Percentiles rank a stretch among this genome's conserved stretches.
Conservation (phyloP, 2,888 invertebrate species). For the Aquatica leii region DNA sequence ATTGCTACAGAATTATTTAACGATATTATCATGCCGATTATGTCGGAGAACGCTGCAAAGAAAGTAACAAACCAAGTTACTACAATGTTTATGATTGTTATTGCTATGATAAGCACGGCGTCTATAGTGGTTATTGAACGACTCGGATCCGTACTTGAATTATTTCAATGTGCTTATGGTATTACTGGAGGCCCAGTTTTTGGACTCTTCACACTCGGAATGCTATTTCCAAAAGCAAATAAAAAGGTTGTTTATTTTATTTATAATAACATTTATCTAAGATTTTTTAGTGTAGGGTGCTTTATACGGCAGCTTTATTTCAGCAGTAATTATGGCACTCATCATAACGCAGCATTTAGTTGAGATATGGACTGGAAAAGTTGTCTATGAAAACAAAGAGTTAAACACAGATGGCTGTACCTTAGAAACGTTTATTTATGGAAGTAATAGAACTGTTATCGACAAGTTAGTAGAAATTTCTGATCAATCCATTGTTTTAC, state of each 20-base stretch:
- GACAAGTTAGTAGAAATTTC: too few relatives aligned
- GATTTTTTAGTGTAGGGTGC: conserved; percentile 1
- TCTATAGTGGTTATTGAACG: conserved; percentile 67
- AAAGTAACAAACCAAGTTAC: conserved; percentile 65
- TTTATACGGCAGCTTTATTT: background rate
- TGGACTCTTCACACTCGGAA: conserved; percentile 72
- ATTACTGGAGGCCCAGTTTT: conserved; percentile 72
- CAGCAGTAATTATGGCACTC: background rate
- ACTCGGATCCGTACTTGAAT: conserved; percentile 72
- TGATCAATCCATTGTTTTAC: too few relatives aligned
- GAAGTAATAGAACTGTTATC: too few relatives aligned
- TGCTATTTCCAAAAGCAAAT: conserved; percentile 70
- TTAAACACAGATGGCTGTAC: background rate
- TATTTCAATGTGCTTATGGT: conserved; percentile 68
- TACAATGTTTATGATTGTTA: conserved; percentile 65
- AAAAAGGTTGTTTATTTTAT: conserved; percentile 56
- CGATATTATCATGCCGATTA: conserved; percentile 66
- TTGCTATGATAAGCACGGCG: conserved; percentile 63
- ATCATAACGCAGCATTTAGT: background rate
- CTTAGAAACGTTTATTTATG: background rate
- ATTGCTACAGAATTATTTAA: conserved; percentile 69
- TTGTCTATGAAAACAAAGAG: background rate
- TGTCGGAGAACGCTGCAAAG: conserved; percentile 63
- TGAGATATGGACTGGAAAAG: background rate
- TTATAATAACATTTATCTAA: background rate